Evolutionary conservation across 1,140 invertebrate genomes (phyloP), one percentile per base, ranked within the genome.

Genomic region (Panagrolaimus sp.): DNA sequence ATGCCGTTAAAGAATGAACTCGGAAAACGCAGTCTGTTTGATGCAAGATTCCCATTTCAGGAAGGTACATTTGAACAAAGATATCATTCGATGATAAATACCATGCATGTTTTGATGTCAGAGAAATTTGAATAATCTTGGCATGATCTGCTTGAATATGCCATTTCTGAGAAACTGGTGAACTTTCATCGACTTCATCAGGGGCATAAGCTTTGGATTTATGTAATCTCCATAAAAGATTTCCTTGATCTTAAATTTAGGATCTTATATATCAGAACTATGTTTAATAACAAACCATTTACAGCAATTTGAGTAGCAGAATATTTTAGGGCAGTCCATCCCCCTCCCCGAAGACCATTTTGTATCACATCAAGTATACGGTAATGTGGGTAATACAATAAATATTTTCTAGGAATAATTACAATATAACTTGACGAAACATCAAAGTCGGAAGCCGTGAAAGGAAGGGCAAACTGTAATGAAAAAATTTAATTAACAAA

Each of bases 61-160:
- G 67, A 21, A 68, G 47, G 12, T 68, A 17, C 67, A 68, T 68
- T n/a, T 68, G 26, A 8, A 68, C 67, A 44, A 38, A 52, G 48
- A 68, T 68, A 26, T 46, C 67, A 10, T 62, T 38, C 24, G 26
- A 28, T 17, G 47, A 65, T 26, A 68, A 58, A 58, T 68, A 68
- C 67, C 67, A 68, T 15, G 48, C 67, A 38, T 68, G 44, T 17
- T 58, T 38, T 1, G 47, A 4, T 1, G 47, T 68, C 9, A 68
- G 21, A 24, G 28, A 21, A 2, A 58, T 28, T 58, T 58, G 21
- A 1, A 26, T 21, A 14, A 58, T 58, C 1, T 21, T 28, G 1
- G 21, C 52, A 58, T 58, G 52, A 3, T 21, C 28, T 21, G 52
- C 21, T 24, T 58, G 52, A 21, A 58, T n/a, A 6, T 12, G 10